phyloP scores from a whole-genome alignment of 2,113 vertebrate genomes.

The Coryphaenoides rupestris region DNA sequence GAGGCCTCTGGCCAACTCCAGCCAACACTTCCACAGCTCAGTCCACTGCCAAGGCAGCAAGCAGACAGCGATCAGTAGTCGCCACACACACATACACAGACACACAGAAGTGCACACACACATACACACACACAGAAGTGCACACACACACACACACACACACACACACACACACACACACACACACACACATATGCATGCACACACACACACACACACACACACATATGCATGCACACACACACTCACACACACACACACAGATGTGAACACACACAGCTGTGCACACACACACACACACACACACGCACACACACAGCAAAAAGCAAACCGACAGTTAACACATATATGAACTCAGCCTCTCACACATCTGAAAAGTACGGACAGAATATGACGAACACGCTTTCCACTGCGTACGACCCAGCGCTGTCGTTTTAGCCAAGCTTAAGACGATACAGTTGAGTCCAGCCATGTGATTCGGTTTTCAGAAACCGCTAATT shows the following conservation, averaged over 20 bases:
- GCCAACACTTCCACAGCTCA: conserved; percentile 44
- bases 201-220: conserved; percentile 19
- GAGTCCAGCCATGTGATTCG: conserved; percentile 48
- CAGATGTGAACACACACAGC: not conserved
- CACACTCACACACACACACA: conserved; percentile 12
- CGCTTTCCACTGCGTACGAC: conserved; percentile 11
- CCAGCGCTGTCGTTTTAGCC: conserved; percentile 9
- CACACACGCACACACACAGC: too few species aligned
- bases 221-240: conserved; percentile 32
- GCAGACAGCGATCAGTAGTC: conserved; percentile 48
- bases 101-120: conserved; percentile 31
- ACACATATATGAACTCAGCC: not conserved
- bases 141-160: conserved; percentile 1
- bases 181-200: too few species aligned
- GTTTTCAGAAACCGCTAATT: conserved; percentile 45
- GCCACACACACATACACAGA: conserved; percentile 27
- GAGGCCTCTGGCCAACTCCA: conserved; percentile 48
- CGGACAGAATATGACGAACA: not conserved
- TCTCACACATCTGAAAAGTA: not conserved
- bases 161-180: too few species aligned
- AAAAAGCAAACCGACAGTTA: too few species aligned
- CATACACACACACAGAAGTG: conserved; percentile 5
- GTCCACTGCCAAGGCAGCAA: conserved; percentile 49
- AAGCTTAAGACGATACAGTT: conserved; percentile 26
- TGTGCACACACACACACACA: not conserved